These are phyloP conservation scores for Brachyrhaphis roseni DNA, from an alignment of 2,797 vertebrate genomes.

Conservation along the genomic window DNA sequence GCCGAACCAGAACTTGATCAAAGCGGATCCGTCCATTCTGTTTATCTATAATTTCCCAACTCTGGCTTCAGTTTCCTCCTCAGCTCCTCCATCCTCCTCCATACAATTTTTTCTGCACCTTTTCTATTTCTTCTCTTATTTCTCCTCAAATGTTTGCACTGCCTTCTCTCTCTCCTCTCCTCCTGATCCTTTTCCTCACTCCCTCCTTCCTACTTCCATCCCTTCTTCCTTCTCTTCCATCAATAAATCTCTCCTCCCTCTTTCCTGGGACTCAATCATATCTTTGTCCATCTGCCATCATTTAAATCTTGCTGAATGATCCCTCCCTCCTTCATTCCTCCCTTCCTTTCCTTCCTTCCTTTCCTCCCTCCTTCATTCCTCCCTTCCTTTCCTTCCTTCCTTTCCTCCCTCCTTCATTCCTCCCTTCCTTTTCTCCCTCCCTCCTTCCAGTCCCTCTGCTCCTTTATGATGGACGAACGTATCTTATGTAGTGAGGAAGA, in stretches of 20 bases:
- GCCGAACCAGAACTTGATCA: not conserved
- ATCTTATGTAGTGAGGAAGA: slow-evolving; percentile 33
- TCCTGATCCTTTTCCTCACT: not conserved
- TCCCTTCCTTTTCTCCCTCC: slow-evolving; percentile 1
- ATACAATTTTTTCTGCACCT: not conserved
- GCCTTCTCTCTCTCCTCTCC: slow-evolving; percentile 8
- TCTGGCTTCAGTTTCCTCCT: not conserved
- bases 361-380: not conserved
- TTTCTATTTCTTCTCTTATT: slow-evolving; percentile 2
- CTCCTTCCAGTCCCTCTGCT: slow-evolving; percentile 44
- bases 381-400: no score
- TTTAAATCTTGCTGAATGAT: slow-evolving; percentile 17
- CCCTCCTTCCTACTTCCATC: not conserved
- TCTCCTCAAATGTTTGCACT: slow-evolving; percentile 16
- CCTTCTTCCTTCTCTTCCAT: slow-evolving; percentile 9
- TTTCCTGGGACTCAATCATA: slow-evolving; percentile 26
- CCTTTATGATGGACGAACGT: slow-evolving; percentile 49
- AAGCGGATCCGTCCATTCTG: not conserved
- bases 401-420: slow-evolving; percentile 15
- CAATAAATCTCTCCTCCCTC: slow-evolving; percentile 29
- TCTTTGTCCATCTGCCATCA: slow-evolving; percentile 8
- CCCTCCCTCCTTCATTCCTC: slow-evolving; percentile 15
- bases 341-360: not conserved
- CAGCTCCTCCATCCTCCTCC: not conserved
- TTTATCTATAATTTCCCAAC: not conserved